Evolutionary conservation across 2,888 invertebrate genomes (phyloP).

Genomic region (Dynastes grantii): DNA sequence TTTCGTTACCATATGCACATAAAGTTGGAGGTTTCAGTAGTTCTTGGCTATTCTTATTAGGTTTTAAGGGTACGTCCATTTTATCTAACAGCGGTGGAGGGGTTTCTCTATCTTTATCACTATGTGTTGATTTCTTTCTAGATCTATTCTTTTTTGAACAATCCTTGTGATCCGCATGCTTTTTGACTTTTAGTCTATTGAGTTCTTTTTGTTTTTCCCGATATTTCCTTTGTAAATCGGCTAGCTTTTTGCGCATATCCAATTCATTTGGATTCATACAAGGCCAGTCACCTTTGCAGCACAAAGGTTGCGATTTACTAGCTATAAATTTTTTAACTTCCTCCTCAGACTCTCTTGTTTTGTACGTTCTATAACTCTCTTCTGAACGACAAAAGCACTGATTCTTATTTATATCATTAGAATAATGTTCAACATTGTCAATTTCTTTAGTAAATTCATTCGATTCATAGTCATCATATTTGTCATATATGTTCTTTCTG

Average conservation of each 20-base stretch:
- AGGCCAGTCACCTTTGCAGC: conserved; percentile 67
- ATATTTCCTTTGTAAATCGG: conserved; percentile 86
- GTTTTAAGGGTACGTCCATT: conserved; percentile 62
- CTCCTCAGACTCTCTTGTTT: conserved; percentile 70
- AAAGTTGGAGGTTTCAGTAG: conserved; percentile 69
- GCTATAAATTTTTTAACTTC: conserved; percentile 67
- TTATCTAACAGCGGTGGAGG: conserved; percentile 67
- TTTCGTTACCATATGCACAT: conserved; percentile 59
- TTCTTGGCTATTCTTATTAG: conserved; percentile 60
- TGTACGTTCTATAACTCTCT: conserved; percentile 63
- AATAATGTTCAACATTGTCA: conserved; percentile 16
- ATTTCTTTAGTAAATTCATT: conserved; percentile 60
- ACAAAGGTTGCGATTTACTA: conserved; percentile 64
- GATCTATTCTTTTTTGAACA: conserved; percentile 71
- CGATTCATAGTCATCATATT: conserved; percentile 56
- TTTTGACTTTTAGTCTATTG: conserved; percentile 76
- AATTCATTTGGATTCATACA: conserved; percentile 83
- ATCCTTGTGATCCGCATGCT: conserved; percentile 55
- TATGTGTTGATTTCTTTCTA: conserved; percentile 69
- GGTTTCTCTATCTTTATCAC: conserved; percentile 63
- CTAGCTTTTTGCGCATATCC: conserved; percentile 86
- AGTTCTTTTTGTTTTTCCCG: conserved; percentile 88
- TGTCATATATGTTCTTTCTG: conserved; percentile 58
- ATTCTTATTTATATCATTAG: conserved; percentile 53
- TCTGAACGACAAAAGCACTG: conserved; percentile 62